A percentile compares a stretch with the other conserved stretches of the same genome.
Conservation (phyloP, 1,140 invertebrate species). For the Lucilia cuprina region DNA sequence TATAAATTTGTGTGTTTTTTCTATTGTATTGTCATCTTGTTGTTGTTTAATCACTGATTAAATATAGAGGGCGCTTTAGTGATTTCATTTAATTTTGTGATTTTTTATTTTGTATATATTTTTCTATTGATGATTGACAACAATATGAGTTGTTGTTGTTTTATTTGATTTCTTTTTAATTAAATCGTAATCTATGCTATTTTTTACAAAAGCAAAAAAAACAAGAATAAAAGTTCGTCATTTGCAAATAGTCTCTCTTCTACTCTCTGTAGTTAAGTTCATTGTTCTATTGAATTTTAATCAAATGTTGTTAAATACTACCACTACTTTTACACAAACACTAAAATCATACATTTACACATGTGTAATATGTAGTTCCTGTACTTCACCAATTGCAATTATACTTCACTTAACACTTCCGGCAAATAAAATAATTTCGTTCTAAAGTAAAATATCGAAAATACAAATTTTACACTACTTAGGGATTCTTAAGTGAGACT, state of each 20-base stretch:
- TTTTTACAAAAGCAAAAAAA: background rate
- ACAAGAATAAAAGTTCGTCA: background rate
- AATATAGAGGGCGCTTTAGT: background rate
- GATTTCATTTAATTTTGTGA: slow-evolving; percentile 2
- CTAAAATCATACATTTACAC: too few relatives aligned
- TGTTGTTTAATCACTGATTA: background rate
- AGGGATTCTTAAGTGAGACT: too few relatives aligned
- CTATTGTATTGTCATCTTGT: background rate
- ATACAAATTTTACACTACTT: too few relatives aligned
- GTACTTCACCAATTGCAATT: too few relatives aligned
- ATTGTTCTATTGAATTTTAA: slow-evolving; percentile 15
- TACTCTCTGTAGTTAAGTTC: background rate
- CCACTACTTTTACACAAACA: background rate
- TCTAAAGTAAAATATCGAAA: too few relatives aligned
- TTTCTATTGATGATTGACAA: background rate
- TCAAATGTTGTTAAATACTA: slow-evolving; percentile 14
- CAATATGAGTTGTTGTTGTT: background rate
- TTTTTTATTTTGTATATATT: background rate
- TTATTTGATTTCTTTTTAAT: background rate
- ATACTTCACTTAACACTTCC: too few relatives aligned
- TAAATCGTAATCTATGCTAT: slow-evolving; percentile 1
- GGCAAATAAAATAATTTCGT: too few relatives aligned
- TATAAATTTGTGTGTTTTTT: background rate
- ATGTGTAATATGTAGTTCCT: too few relatives aligned
- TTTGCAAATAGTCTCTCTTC: background rate